Conservation (phyloP, 2,113 vertebrate species). For the Oryzias curvinotus region DNA sequence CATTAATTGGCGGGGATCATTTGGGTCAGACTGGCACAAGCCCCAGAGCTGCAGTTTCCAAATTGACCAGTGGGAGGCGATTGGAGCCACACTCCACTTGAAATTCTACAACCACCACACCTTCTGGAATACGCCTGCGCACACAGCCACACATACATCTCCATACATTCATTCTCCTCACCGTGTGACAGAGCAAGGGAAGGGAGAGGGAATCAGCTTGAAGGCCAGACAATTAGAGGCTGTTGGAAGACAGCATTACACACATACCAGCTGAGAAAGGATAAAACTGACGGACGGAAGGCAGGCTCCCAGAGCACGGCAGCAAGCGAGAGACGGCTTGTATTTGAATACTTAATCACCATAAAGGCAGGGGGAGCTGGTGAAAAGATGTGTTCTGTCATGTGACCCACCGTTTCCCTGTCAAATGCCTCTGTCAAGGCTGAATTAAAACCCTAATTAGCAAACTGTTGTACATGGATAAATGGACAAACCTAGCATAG, state of each 20-base stretch:
- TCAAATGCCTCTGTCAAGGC: constrained; percentile 26
- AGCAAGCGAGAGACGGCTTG: constrained; percentile 9
- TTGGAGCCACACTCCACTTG: constrained; percentile 23
- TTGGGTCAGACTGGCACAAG: constrained; percentile 39
- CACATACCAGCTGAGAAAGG: constrained; percentile 45
- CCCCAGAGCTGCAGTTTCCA: constrained; percentile 22
- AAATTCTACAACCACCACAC: background rate
- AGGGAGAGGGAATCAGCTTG: constrained; percentile 50
- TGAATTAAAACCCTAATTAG: constrained; percentile 34
- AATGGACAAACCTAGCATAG: constrained; percentile 3
- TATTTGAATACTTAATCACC: constrained; percentile 42
- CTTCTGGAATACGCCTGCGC: constrained; percentile 27
- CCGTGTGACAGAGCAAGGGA: constrained; percentile 32
- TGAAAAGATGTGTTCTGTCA: constrained; percentile 24
- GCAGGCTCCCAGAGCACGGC: constrained; percentile 12
- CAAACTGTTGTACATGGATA: constrained; percentile 15
- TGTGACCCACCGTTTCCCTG: constrained; percentile 26
- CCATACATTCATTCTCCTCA: constrained; percentile 13
- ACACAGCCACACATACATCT: constrained; percentile 15
- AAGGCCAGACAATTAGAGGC: constrained; percentile 71
- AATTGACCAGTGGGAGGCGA: constrained; percentile 55
- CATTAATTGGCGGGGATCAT: constrained; percentile 42
- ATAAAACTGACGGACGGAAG: constrained; percentile 30
- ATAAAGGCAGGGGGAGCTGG: constrained; percentile 1
- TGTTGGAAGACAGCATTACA: constrained; percentile 57